Percentiles rank a stretch among this genome's conserved stretches.
phyloP scores from a whole-genome alignment of 2,888 invertebrate genomes.

The Hypselothyrea guttata region DNA sequence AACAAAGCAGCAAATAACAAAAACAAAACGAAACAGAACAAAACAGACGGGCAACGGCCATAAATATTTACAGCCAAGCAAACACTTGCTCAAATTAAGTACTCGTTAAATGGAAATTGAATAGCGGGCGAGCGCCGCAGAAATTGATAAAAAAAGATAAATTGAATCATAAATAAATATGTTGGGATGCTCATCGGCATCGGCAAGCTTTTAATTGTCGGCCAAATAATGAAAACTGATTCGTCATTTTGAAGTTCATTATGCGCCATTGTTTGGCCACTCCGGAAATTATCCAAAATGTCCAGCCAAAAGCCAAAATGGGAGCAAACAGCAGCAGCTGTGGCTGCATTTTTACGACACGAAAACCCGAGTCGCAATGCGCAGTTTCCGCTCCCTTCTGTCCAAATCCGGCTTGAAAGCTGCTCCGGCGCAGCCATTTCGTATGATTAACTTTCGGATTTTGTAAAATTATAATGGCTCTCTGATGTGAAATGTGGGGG shows the following conservation, averaged over 20 bases:
- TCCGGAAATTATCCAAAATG: constrained; percentile 2
- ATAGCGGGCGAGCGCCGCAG: constrained; percentile 41
- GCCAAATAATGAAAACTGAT: constrained; percentile 30
- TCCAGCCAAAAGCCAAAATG: background rate
- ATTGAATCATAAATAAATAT: constrained; percentile 45
- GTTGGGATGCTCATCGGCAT: constrained; percentile 13
- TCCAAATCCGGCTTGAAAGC: constrained; percentile 6
- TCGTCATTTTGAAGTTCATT: constrained; percentile 6
- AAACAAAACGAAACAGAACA: constrained; percentile 9
- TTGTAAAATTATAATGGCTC: constrained; percentile 68
- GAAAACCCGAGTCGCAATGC: constrained; percentile 48
- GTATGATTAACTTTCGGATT: constrained; percentile 74
- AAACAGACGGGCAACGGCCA: constrained; percentile 40
- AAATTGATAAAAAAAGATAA: constrained; percentile 68
- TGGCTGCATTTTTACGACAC: constrained; percentile 37
- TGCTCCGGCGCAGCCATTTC: constrained; percentile 40
- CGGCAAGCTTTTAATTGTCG: constrained; percentile 49
- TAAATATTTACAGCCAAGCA: constrained; percentile 76
- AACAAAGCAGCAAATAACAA: constrained; percentile 3
- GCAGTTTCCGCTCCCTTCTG: constrained; percentile 36
- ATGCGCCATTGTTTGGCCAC: background rate
- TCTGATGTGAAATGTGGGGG: constrained; percentile 29
- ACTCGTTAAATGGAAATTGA: constrained; percentile 75
- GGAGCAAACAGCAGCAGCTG: constrained; percentile 18
- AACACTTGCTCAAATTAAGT: constrained; percentile 77